A percentile compares a stretch with the other conserved stretches of the same genome.
phyloP scores from a whole-genome alignment of 2,113 vertebrate species.

The Holacanthus passer region DNA sequence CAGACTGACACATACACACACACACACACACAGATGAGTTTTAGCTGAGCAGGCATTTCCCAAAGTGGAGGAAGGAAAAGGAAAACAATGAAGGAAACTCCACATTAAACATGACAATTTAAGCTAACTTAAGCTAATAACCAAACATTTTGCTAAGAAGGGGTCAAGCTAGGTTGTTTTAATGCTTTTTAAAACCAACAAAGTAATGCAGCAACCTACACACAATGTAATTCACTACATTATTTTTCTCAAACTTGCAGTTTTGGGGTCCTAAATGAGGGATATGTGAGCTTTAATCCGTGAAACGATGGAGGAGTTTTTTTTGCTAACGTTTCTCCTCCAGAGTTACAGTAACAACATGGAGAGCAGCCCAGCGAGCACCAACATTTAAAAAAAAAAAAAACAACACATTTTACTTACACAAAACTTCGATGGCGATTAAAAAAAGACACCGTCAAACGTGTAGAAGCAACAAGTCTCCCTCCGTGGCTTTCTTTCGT shows the following conservation, averaged over 20 bases:
- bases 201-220: background rate
- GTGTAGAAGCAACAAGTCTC: constrained; percentile 93
- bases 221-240: background rate
- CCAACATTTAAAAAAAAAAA: constrained; percentile 1
- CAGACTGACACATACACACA: too few relatives aligned
- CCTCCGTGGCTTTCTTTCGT: constrained; percentile 82
- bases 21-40: constrained; percentile 56
- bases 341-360: constrained; percentile 62
- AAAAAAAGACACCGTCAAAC: constrained; percentile 71
- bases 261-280: background rate
- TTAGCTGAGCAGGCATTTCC: constrained; percentile 80
- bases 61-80: constrained; percentile 63
- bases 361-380: constrained; percentile 32
- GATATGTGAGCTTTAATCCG: constrained; percentile 26
- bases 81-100: constrained; percentile 61
- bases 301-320: constrained; percentile 39
- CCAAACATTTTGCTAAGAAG: background rate
- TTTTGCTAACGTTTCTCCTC: constrained; percentile 45
- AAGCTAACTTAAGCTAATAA: constrained; percentile 12
- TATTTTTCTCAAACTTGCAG: background rate
- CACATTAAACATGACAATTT: constrained; percentile 21
- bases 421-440: constrained; percentile 72
- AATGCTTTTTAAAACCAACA: background rate
- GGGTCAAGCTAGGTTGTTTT: background rate
- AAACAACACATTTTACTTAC: constrained; percentile 83